Conservation (phyloP, 1,140 invertebrate genomes). For the Temnothorax curvispinosus region DNA sequence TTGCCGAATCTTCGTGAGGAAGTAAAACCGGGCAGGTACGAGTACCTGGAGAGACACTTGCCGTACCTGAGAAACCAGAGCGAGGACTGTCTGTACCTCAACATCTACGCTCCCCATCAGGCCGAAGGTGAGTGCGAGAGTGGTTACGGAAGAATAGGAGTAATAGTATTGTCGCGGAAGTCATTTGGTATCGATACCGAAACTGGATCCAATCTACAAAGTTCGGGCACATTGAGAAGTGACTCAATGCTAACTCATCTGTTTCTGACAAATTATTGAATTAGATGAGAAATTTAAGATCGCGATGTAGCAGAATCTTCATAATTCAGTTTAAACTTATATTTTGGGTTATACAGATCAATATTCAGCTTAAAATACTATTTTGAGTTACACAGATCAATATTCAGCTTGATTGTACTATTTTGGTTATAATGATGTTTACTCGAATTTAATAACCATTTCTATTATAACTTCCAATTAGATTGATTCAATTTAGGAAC, state of each 20-base stretch:
- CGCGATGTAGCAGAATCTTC: neutral
- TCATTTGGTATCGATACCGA: neutral
- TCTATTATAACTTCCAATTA: too few species aligned
- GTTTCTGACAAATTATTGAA: neutral
- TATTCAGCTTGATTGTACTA: too few species aligned
- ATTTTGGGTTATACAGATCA: neutral
- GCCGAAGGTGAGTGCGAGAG: conserved; percentile 85
- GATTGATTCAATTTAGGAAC: neutral
- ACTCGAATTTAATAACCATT: neutral
- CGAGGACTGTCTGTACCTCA: conserved; percentile 97
- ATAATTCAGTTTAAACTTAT: neutral
- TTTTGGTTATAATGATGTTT: too few species aligned
- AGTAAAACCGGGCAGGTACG: conserved; percentile 88
- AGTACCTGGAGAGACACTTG: conserved; percentile 89
- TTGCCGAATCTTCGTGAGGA: conserved; percentile 88
- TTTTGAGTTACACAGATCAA: neutral
- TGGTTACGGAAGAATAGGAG: neutral
- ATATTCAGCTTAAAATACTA: neutral
- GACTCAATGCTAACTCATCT: neutral
- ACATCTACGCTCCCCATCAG: conserved; percentile 95
- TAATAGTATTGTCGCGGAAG: neutral
- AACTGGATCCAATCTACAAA: neutral
- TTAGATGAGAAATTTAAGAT: neutral
- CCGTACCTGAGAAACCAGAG: conserved; percentile 92
- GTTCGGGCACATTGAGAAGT: too few species aligned